Evolutionary conservation across 2,113 vertebrate species (phyloP), one percentile per base, ranked within the genome.

Genomic region (Melanostigma gelatinosum): DNA sequence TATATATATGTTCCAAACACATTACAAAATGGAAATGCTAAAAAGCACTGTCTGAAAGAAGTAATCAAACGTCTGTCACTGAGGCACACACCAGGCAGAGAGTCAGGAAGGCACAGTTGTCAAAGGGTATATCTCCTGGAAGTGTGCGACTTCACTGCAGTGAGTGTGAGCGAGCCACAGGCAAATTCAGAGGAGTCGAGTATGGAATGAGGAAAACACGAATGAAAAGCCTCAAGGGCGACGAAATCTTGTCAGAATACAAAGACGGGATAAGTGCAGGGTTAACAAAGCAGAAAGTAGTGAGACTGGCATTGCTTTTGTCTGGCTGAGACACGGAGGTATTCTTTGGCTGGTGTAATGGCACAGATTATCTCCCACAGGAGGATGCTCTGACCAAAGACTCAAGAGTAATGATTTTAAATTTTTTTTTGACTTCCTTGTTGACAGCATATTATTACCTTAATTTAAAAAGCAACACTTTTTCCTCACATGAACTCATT

Each of bases 361-460:
- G 73, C 76, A 77, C 85, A 73, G 62, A 90, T 74, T 71, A 81
- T 76, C 84, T 82, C 36, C 68, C 70, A 71, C 52, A 72, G 74
- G 65, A 84, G 71, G 67, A 55, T 29, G 72, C 73, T 81, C 64
- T n/a, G 82, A 62, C 72, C 72, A 62, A 72, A 16, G 55, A 72
- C 50, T 71, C 42, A 32, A 34, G 10, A 55, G 60, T 32, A 46
- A 69, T 63, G 46, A 60, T 79, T 29, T n/a, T 40, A n/a, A n/a
- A n/a, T 69, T 42, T 79, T 76, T 73, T 18, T 42, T 69, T 61
- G 52, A 65, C 68, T 69, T 77, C 46, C 32, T 46, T 60, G 9
- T 18, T 77, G 73, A 40, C 50, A 60, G 6, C 18, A 27, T 70
- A 40, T 16, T 11, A 20, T 61, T 57, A 16, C 55, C 11, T 36